Base-by-base conservation (phyloP, 2,888 invertebrate genomes). In the Hyposoter didymator region DNA sequence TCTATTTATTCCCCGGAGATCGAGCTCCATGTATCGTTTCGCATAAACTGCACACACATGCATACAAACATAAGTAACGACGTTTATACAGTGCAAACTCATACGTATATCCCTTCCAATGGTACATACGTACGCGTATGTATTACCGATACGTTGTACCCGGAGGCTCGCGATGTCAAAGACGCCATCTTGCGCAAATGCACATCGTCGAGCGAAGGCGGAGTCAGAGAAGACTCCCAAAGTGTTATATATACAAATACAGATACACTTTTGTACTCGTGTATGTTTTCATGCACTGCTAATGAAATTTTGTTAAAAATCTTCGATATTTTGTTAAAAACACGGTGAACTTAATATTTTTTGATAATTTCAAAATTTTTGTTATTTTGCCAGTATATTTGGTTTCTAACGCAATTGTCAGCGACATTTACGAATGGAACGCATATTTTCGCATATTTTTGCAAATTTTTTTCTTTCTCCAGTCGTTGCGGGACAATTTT, bases 171-270 rank as follows among this genome's bases (percentile, higher is more conserved):
- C 82, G 82, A 85, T 83, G 87, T 87, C 88, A 85, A 82, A 90
- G 93, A 91, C 93, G 93, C 93, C 93, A 94, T 93, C 93, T 93
- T 93, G 93, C 91, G 93, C 93, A 92, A 92, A 93, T 91, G 92
- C 91, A 91, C 90, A 91, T 80, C 90, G 89, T 91, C 92, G 88
- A 91, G 89, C 90, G 93, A 93, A 94, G 94, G 94, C 94, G 94
- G 94, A 93, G 93, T 92, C 90, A 92, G 80, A 81, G 84, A 81
- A 85, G 88, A 85, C 89, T 89, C 89, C 80, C 88, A 88, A 85
- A 82, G 89, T 88, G 43, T 70, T 66, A 14, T 62, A 55, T 89
- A 35, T 62, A 22, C 39, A 17, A 19, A 35, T 39, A 62, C 89
- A 89, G 88, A 78, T 83, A 79, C 43, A 22, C 87, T 87, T 85